Evolutionary conservation across 2,113 vertebrate genomes (phyloP), one percentile per base, ranked within the genome.

Genomic region (Lucifuga dentata): DNA sequence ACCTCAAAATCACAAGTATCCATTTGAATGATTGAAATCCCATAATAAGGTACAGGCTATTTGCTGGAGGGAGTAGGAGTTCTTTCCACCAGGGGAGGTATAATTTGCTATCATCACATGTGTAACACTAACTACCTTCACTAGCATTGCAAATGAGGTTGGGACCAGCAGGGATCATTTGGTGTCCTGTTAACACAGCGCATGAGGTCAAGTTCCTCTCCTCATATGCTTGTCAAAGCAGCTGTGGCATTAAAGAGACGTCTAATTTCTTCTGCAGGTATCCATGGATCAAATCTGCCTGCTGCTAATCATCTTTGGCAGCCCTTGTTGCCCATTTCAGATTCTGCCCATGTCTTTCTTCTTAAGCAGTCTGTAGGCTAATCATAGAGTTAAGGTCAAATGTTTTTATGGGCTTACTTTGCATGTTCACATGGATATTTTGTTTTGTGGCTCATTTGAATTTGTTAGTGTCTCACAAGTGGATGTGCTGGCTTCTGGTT

Each of bases 111-210:
- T 73, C 43, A 76, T 70, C 65, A 64, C 75, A 83, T 6, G 56
- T 73, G 84, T 81, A 83, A 88, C 76, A 78, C 63, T 65, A 78
- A 85, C 86, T 82, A 81, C 63, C 69, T 78, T 73, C 56, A 74
- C 63, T 70, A 59, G 52, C 29, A 52, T 68, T 85, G 79, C 74
- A 86, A 85, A 88, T 86, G 69, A 78, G 68, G n/a, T 36, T 1
- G 16, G 43, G 32, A 58, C 51, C 74, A 45, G 66, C 36, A 9
- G 80, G 72, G 53, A 63, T 76, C 71, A 41, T 48, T 80, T 16
- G 67, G 80, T 84, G 78, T 89, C 85, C 71, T 83, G 76, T 86
- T 76, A 80, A 83, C 86, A 76, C 55, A 7, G 53, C 19, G 62
- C 59, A 63, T 39, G n/a, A 76, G 82, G 82, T 88, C 72, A 83